Evolutionary conservation across 2,797 vertebrate genomes (phyloP).

Genomic region (Oreortyx pictus): DNA sequence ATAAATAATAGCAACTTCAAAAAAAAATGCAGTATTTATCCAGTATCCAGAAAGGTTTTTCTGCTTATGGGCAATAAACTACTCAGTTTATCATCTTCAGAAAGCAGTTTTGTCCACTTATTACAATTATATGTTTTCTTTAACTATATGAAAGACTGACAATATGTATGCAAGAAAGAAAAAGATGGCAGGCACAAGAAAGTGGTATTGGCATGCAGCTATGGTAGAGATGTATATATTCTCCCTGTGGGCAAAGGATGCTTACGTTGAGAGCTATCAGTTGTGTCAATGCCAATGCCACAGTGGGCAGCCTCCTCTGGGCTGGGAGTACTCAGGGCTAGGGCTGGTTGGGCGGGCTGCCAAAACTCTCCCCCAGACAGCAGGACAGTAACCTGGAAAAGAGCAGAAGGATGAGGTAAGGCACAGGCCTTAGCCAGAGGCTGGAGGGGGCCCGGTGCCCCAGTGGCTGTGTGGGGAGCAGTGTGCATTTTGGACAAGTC

Average conservation of each 20-base stretch:
- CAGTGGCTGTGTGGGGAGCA: neutral
- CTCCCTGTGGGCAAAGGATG: neutral
- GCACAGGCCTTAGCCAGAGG: neutral
- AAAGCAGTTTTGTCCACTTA: neutral
- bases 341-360: neutral
- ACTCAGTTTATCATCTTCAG: neutral
- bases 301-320: neutral
- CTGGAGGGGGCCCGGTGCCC: fast-evolving
- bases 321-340: neutral
- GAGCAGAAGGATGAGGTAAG: neutral
- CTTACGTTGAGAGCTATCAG: fast-evolving
- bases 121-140: neutral
- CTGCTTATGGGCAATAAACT: neutral
- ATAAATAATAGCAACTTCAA: neutral
- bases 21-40: neutral
- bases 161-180: neutral
- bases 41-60: neutral
- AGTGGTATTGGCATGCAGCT: neutral
- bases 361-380: neutral
- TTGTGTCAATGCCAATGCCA: fast-evolving
- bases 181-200: neutral
- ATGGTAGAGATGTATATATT: fast-evolving
- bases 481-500: neutral
- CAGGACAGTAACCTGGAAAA: neutral
- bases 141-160: fast-evolving